Evolutionary conservation across 2,888 invertebrate genomes (phyloP), one percentile per base, ranked within the genome.

Genomic region (Drosophila setosimentum): DNA sequence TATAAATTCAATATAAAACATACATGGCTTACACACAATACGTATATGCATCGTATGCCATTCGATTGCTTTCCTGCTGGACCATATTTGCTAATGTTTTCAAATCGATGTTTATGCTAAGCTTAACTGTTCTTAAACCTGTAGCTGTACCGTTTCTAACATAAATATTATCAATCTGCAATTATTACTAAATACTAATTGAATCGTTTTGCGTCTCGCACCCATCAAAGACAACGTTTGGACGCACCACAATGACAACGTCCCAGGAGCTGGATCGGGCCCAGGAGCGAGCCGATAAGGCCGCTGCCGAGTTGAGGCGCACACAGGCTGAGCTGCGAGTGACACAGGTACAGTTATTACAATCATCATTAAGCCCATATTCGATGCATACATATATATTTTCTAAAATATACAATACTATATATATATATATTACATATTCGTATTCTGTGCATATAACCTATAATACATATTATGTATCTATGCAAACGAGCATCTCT

Each of bases 241-340:
- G 97, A 32, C 95, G 97, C 84, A 96, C 96, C 89, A 96, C 97
- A 1, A 93, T 97, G 83, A 96, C 96, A 68, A 97, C 97, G 60
- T 96, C 96, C 18, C 97, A 97, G 92, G 98, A 98, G 91, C 94
- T 97, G 78, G 97, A 97, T 87, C 94, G 97, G 83, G 95, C 96
- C 69, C 96, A 96, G 93, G 97, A 98, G 91, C 95, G 97, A 68
- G 96, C 97, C 58, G 98, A 98, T 92, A 98, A 98, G 93, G 95
- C 95, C 8, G 94, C 97, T 24, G 95, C 97, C 49, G 98, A 98
- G 80, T 94, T 98, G 82, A 95, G 98, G 89, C 95, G 98, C 79
- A 97, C 97, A 62, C 97, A 97, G 91, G 98, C 98, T 11, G 98
- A 98, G 92, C 94, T 98, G 68, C 95, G 98, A 91, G 98, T 98